Percentiles rank a stretch among this genome's conserved stretches.
Evolutionary conservation across 53 echinoderm and acorn worm genomes (phyloP).

Genomic region (Holothuria scabra): DNA sequence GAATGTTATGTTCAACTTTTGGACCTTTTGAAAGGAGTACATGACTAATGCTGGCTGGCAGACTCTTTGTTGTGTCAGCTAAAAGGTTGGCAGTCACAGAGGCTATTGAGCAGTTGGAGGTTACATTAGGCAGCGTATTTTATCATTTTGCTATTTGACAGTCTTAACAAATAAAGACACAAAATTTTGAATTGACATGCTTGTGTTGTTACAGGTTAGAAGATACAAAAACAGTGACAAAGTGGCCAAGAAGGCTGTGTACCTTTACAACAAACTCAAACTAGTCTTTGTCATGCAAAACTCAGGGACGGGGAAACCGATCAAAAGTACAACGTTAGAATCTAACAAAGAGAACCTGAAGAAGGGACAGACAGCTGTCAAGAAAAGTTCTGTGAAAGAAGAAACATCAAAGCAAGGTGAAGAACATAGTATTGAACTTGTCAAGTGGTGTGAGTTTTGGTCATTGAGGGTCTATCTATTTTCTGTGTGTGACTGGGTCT

Average conservation of each 20-base stretch:
- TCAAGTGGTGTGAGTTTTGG: neutral
- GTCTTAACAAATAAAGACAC: too few relatives aligned
- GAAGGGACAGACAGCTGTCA: neutral
- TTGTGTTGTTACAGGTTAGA: slow-evolving; percentile 39
- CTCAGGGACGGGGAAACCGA: slow-evolving; percentile 50
- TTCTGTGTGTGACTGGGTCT: too few relatives aligned
- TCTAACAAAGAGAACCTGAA: slow-evolving; percentile 69
- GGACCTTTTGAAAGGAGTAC: too few relatives aligned
- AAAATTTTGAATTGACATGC: too few relatives aligned
- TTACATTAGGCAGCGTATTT: too few relatives aligned
- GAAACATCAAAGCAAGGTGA: slow-evolving; percentile 37
- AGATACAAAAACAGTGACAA: slow-evolving; percentile 88
- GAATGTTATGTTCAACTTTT: too few relatives aligned
- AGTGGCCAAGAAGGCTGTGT: slow-evolving; percentile 94
- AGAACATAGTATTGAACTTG: neutral
- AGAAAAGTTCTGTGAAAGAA: slow-evolving; percentile 11
- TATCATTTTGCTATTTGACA: too few relatives aligned
- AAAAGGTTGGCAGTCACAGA: too few relatives aligned
- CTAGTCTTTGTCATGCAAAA: slow-evolving; percentile 91
- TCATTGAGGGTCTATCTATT: too few relatives aligned
- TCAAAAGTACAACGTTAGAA: slow-evolving; percentile 16
- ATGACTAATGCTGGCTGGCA: too few relatives aligned
- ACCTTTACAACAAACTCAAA: slow-evolving; percentile 96
- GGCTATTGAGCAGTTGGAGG: too few relatives aligned
- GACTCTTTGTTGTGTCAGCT: too few relatives aligned